phyloP scores from a whole-genome alignment of 2,888 invertebrate species.

The Mesorhabditis belari region DNA sequence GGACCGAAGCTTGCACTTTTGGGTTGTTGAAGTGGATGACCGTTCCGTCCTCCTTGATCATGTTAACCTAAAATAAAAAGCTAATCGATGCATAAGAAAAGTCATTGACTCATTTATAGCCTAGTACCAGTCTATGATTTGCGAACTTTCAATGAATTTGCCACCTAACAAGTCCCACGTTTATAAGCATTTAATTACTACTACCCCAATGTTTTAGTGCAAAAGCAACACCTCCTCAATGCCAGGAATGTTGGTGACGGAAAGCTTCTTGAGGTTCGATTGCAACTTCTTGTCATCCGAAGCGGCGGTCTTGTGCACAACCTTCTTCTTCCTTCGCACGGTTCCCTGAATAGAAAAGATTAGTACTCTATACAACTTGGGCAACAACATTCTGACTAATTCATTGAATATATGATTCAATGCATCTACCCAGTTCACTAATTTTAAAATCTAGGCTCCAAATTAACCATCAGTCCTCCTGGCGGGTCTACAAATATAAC shows the following conservation, averaged over 20 bases:
- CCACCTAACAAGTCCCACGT: too few species aligned
- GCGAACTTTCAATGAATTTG: too few species aligned
- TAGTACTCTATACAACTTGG: neutral
- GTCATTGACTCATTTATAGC: too few species aligned
- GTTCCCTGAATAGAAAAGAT: constrained; percentile 66
- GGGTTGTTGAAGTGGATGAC: constrained; percentile 99
- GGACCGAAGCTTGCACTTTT: constrained; percentile 96
- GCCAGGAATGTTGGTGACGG: constrained; percentile 95
- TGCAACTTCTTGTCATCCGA: constrained; percentile 99
- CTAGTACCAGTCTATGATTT: neutral
- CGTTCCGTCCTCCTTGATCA: constrained; percentile 98
- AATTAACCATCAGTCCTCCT: too few species aligned
- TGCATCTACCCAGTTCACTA: too few species aligned
- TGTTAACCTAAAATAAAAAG: constrained; percentile 64
- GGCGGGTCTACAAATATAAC: neutral
- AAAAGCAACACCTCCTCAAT: constrained; percentile 92
- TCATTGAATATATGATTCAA: too few species aligned
- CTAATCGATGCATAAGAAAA: neutral
- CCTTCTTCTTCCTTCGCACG: constrained; percentile 99
- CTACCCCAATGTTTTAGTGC: too few species aligned
- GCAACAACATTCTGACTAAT: neutral
- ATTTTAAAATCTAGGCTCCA: too few species aligned
- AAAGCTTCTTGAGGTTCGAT: constrained; percentile 90
- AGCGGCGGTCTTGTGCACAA: constrained; percentile 94
- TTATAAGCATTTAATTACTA: too few species aligned